Evolutionary conservation across 2,888 invertebrate species (phyloP).

Genomic region (Melanostoma mellinum): DNA sequence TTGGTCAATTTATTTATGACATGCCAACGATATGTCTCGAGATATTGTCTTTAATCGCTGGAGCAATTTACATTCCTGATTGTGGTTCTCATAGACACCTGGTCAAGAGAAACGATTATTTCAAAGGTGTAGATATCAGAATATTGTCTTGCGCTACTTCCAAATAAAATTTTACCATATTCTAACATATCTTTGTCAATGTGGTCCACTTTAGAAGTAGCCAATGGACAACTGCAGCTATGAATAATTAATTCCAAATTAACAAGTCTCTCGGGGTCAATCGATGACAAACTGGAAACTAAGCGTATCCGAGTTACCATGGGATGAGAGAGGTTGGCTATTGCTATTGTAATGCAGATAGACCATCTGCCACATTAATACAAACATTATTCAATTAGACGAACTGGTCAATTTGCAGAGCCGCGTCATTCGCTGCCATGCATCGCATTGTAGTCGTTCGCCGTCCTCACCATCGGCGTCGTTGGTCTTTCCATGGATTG

Average conservation of each 20-base stretch:
- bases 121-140: no score
- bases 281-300: constrained; percentile 38
- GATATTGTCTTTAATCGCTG: no score
- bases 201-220: no score
- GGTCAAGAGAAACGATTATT: no score
- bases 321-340: constrained; percentile 5
- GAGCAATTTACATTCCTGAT: no score
- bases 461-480: no score
- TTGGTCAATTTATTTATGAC: no score
- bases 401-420: constrained; percentile 62
- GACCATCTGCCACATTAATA: constrained; percentile 57
- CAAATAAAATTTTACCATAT: no score
- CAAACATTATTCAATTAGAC: constrained; percentile 69
- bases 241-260: constrained; percentile 48
- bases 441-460: not conserved
- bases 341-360: constrained; percentile 4
- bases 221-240: not conserved
- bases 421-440: constrained; percentile 47
- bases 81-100: no score
- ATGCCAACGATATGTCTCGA: no score
- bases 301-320: not conserved
- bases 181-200: no score
- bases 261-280: constrained; percentile 52
- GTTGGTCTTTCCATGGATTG: not conserved
- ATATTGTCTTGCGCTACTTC: no score